phyloP scores from a whole-genome alignment of 2,113 vertebrate genomes.

The Edolisoma coerulescens region DNA sequence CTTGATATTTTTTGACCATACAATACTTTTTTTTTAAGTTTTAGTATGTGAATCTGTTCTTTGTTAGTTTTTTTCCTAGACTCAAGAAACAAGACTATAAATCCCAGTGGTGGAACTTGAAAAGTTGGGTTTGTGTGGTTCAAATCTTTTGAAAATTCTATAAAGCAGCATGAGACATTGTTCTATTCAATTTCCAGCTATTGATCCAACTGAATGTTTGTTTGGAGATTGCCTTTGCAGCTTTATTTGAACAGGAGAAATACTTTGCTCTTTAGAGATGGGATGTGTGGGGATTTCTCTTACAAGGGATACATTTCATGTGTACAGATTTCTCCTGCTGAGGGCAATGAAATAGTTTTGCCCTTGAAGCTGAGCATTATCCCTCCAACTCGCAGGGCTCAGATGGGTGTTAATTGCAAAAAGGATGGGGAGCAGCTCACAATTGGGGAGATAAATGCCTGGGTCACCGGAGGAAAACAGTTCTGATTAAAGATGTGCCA shows the following conservation, averaged over 20 bases:
- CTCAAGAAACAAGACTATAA: conserved; percentile 35
- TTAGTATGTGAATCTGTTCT: neutral
- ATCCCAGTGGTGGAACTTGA: conserved; percentile 57
- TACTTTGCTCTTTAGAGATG: conserved; percentile 38
- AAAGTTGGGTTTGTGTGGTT: conserved; percentile 54
- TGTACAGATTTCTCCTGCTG: conserved; percentile 7
- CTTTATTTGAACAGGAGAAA: conserved; percentile 64
- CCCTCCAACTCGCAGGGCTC: neutral
- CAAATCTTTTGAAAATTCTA: conserved; percentile 71
- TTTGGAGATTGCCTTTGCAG: conserved; percentile 63
- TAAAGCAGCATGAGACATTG: conserved; percentile 63
- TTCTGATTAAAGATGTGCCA: neutral
- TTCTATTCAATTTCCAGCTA: conserved; percentile 71
- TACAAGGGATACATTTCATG: neutral
- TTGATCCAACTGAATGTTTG: conserved; percentile 64
- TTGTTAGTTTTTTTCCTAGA: neutral
- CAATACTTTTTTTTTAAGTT: neutral
- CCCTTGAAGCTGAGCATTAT: conserved; percentile 4
- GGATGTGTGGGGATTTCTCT: neutral
- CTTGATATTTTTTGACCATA: neutral
- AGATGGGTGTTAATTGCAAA: neutral
- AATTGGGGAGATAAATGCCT: neutral
- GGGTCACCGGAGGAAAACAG: neutral
- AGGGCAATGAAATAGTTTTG: neutral
- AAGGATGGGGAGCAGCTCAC: neutral